phyloP scores from a whole-genome alignment of 1,140 invertebrate genomes.

The Grapholita molesta region DNA sequence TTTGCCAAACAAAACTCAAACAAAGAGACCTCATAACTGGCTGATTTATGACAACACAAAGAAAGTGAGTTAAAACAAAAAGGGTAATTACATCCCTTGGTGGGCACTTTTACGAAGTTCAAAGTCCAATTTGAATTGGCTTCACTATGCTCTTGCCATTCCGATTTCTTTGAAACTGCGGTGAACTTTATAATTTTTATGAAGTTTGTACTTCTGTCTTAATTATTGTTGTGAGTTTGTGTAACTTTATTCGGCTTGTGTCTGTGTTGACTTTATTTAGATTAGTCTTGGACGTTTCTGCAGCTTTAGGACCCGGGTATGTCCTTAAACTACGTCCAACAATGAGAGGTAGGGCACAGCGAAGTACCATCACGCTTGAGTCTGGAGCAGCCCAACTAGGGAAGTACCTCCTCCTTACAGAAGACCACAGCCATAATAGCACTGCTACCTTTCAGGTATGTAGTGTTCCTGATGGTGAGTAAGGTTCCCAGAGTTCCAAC shows the following conservation, averaged over 20 bases:
- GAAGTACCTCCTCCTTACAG: no score
- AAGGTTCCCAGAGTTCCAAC: no score
- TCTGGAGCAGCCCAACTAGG: no score
- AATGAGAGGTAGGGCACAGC: no score
- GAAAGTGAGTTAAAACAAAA: background rate
- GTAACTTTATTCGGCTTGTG: background rate
- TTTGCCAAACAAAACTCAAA: background rate
- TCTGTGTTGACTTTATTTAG: background rate
- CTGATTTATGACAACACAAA: slow-evolving; percentile 1
- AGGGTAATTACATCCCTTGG: slow-evolving; percentile 8
- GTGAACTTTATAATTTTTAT: background rate
- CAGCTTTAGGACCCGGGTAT: no score
- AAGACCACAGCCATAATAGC: no score
- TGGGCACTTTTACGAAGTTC: background rate
- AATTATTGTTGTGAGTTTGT: background rate
- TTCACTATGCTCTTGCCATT: background rate
- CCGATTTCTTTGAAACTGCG: slow-evolving; percentile 13
- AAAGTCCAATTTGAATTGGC: slow-evolving; percentile 4
- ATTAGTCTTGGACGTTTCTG: background rate
- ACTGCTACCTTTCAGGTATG: no score
- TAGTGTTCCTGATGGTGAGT: no score
- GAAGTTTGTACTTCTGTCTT: slow-evolving; percentile 7
- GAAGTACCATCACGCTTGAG: no score
- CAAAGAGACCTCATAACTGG: background rate
- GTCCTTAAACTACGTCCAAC: no score